These are phyloP conservation scores for Myiothlypis chrysogaster DNA, from an alignment of 2,797 vertebrate genomes.

Conservation along the genomic window DNA sequence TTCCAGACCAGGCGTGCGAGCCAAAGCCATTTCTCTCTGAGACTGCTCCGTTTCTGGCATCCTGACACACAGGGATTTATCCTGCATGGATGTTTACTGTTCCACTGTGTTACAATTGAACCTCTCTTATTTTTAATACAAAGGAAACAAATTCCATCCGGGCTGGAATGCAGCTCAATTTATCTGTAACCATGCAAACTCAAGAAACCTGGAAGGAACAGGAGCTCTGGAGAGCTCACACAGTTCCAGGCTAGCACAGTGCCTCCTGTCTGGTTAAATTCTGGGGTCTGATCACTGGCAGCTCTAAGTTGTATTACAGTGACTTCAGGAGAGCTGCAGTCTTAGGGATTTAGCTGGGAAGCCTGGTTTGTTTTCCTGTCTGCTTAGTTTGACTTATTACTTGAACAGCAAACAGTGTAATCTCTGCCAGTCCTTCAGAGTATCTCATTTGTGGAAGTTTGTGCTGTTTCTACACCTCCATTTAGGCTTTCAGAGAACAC, in stretches of 20 bases:
- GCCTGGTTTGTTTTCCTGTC: not conserved
- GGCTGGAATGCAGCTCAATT: slow-evolving; percentile 40
- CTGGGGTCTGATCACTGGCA: not conserved
- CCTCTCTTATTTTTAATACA: slow-evolving; percentile 56
- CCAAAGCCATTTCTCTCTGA: not conserved
- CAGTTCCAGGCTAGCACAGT: not conserved
- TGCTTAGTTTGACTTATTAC: not conserved
- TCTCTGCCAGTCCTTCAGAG: not conserved
- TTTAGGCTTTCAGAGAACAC: not conserved
- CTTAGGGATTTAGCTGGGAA: not conserved
- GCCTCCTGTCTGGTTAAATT: not conserved
- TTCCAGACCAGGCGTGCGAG: accelerated
- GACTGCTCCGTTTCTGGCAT: not conserved
- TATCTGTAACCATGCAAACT: not conserved
- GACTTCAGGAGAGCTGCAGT: not conserved
- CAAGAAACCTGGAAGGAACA: not conserved
- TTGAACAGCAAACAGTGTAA: not conserved
- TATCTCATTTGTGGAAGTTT: not conserved
- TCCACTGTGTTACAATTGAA: not conserved
- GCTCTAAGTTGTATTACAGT: not conserved
- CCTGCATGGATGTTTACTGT: not conserved
- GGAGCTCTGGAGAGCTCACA: not conserved
- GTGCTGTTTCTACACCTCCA: not conserved
- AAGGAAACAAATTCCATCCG: not conserved
- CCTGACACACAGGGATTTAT: not conserved